Conservation (phyloP, 1,140 invertebrate species). For the Planococcus citri region DNA sequence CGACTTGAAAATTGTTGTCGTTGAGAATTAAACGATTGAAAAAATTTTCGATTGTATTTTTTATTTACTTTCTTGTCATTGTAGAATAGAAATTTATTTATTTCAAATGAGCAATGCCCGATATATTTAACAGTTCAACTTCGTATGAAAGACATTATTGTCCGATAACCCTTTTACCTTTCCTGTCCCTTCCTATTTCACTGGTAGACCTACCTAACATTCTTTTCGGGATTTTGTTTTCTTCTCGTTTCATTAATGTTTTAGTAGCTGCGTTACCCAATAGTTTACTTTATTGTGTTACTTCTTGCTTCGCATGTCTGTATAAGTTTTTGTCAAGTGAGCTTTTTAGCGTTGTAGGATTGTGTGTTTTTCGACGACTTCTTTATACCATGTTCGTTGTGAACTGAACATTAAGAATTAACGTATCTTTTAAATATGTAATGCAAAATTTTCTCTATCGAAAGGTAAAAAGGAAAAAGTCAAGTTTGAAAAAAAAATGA, state of each 20-base stretch:
- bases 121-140: not conserved
- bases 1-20: too few species aligned
- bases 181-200: not conserved
- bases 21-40: too few species aligned
- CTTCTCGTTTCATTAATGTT: conserved; percentile 1
- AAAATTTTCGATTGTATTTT: too few species aligned
- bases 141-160: not conserved
- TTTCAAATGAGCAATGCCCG: not conserved
- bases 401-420: not conserved
- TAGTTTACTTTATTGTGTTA: not conserved
- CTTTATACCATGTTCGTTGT: not conserved
- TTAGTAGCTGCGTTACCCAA: not conserved
- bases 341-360: not conserved
- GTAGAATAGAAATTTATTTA: not conserved
- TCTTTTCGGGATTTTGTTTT: not conserved
- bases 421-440: not conserved
- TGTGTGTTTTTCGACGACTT: not conserved
- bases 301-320: not conserved
- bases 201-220: not conserved
- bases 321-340: not conserved
- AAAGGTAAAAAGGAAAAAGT: too few species aligned
- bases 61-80: not conserved
- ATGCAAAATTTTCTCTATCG: too few species aligned
- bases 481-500: too few species aligned
- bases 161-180: not conserved